A percentile compares a stretch with the other conserved stretches of the same genome.
phyloP scores from a whole-genome alignment of 2,888 invertebrate species.

The Gisinianus flammeolus region DNA sequence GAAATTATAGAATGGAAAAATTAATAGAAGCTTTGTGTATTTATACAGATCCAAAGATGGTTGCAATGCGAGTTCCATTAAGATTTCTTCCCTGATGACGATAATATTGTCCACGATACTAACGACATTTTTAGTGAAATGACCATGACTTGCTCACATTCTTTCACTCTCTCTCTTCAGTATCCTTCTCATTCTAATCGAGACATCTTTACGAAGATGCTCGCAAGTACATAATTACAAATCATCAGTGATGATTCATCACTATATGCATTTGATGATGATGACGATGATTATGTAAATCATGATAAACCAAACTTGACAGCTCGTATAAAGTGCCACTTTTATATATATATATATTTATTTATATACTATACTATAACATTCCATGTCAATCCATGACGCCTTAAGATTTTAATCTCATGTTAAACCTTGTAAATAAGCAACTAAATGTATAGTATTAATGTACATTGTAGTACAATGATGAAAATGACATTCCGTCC shows the following conservation, averaged over 20 bases:
- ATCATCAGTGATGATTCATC: background rate
- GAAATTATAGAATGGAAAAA: too few relatives aligned
- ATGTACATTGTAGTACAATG: too few relatives aligned
- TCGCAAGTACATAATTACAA: background rate
- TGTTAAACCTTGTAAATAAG: too few relatives aligned
- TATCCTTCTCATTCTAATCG: background rate
- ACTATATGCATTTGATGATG: too few relatives aligned
- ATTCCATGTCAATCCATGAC: too few relatives aligned
- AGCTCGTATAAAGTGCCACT: slow-evolving; percentile 1
- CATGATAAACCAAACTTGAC: background rate
- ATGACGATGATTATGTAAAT: background rate
- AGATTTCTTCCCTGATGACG: background rate
- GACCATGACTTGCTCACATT: background rate
- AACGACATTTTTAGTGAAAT: background rate
- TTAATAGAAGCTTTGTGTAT: background rate
- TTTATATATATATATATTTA: too few relatives aligned
- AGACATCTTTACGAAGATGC: background rate
- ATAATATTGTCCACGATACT: background rate
- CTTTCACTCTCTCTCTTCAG: too few relatives aligned
- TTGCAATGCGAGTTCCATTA: slow-evolving; percentile 31
- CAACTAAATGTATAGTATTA: too few relatives aligned
- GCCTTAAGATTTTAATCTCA: too few relatives aligned
- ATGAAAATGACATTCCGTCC: too few relatives aligned
- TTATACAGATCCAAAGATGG: slow-evolving; percentile 43
- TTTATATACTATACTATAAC: too few relatives aligned